These are phyloP conservation scores for Halichoeres trimaculatus DNA, from an alignment of 2,113 vertebrate species.

Conservation along the genomic window DNA sequence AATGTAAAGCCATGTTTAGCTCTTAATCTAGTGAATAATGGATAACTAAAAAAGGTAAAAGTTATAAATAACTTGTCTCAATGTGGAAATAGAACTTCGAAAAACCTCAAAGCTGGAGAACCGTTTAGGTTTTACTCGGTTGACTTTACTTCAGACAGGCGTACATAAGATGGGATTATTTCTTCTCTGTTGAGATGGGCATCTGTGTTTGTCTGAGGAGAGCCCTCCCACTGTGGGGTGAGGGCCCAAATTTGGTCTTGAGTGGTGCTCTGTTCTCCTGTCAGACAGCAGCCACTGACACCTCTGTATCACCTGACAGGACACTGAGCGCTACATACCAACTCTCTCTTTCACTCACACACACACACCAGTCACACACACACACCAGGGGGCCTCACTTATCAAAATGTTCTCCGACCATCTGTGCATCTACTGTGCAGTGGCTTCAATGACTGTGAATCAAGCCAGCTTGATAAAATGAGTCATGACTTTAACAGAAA, in stretches of 20 bases:
- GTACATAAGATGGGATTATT: neutral
- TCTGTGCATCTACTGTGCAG: conserved; percentile 12
- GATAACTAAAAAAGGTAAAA: neutral
- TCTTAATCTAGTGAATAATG: neutral
- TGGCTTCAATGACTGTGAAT: neutral
- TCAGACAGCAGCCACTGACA: conserved; percentile 90
- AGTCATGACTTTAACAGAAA: neutral
- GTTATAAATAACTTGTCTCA: neutral
- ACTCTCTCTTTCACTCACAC: conserved; percentile 62
- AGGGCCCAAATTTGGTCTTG: conserved; percentile 94
- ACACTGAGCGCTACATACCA: conserved; percentile 80
- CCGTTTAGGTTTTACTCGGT: neutral
- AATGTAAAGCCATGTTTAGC: neutral
- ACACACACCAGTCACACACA: conserved; percentile 48
- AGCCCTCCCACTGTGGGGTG: conserved; percentile 82
- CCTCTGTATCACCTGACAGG: conserved; percentile 90
- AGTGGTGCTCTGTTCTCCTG: conserved; percentile 85
- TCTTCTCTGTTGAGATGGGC: neutral
- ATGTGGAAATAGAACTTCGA: neutral
- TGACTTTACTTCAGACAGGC: neutral
- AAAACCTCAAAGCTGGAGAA: neutral
- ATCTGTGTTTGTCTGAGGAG: conserved; percentile 28
- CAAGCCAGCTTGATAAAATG: neutral
- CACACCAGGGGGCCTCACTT: conserved; percentile 29
- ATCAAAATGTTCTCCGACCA: conserved; percentile 30